A percentile compares a stretch with the other conserved stretches of the same genome.
Conservation (phyloP, 1,140 invertebrate species). For the Nylanderia fulva region DNA sequence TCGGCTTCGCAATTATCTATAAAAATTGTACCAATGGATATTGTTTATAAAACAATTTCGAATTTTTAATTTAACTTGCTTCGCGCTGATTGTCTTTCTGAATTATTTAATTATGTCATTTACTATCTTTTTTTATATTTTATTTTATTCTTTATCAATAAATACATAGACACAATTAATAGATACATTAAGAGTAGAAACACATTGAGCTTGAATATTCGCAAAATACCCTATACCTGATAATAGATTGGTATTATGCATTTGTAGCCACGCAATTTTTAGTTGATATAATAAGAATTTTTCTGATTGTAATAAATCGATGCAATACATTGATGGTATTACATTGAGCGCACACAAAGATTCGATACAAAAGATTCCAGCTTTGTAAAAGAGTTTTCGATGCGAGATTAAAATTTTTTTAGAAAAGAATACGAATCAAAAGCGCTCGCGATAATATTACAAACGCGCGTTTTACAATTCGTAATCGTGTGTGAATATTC, state of each 20-base stretch:
- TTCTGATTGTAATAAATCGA: neutral
- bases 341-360: neutral
- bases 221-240: neutral
- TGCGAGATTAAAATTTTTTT: neutral
- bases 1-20: neutral
- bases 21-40: constrained; percentile 1
- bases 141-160: constrained; percentile 20
- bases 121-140: too few species aligned
- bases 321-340: neutral
- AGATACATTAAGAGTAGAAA: neutral
- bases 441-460: neutral
- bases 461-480: neutral
- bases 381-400: neutral
- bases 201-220: constrained; percentile 1
- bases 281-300: neutral
- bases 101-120: neutral
- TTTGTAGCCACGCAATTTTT: neutral
- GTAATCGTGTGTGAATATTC: neutral
- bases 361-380: neutral
- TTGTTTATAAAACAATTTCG: constrained; percentile 1
- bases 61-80: neutral
- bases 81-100: neutral
- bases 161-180: neutral
- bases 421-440: neutral
- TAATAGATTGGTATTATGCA: neutral